Conservation (phyloP, 2,113 vertebrate species). For the Myrmophylax atrothorax region DNA sequence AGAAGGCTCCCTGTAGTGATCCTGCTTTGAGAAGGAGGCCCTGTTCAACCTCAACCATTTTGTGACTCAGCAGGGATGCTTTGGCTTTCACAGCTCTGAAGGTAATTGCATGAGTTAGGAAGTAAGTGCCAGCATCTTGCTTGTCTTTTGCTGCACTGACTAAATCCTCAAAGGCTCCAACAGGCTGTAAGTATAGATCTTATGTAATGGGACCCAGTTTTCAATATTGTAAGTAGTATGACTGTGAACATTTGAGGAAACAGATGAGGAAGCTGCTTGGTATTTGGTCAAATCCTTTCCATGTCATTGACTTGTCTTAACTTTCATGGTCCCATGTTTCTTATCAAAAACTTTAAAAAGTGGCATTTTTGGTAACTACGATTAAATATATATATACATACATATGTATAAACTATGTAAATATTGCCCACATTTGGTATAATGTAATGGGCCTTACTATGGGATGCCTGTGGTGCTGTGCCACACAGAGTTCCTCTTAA, state of each 20-base stretch:
- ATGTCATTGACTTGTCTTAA: neutral
- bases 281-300: neutral
- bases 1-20: neutral
- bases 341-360: neutral
- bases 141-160: neutral
- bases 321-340: neutral
- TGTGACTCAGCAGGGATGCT: neutral
- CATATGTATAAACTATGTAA: neutral
- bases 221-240: accelerated
- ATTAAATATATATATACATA: neutral
- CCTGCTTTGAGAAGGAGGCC: neutral
- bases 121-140: neutral
- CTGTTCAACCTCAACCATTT: neutral
- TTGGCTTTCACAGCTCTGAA: neutral
- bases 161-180: neutral
- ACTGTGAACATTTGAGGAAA: neutral
- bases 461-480: neutral
- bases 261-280: neutral
- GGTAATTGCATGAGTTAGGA: neutral
- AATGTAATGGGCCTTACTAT: neutral
- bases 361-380: neutral
- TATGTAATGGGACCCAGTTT: neutral
- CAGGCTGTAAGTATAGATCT: accelerated
- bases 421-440: neutral
- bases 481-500: neutral